These are phyloP conservation scores for Chesias legatella DNA, from an alignment of 2,888 invertebrate species.

Conservation along the genomic window DNA sequence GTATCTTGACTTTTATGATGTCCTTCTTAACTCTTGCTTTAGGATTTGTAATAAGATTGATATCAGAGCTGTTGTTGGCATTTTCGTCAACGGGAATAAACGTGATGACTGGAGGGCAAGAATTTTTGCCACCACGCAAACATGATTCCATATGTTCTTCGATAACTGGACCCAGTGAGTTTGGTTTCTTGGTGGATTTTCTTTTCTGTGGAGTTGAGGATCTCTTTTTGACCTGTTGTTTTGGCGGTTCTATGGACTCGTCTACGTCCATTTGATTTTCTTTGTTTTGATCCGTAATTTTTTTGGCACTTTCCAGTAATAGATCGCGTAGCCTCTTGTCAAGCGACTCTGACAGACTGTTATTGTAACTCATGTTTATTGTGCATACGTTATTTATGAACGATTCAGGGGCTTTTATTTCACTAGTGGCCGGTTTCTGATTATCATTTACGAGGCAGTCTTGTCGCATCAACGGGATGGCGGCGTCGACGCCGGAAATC, in stretches of 20 bases:
- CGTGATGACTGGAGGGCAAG: constrained; percentile 53
- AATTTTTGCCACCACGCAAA: constrained; percentile 44
- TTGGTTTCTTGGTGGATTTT: constrained; percentile 33
- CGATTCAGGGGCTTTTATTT: constrained; percentile 40
- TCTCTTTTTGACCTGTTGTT: constrained; percentile 40
- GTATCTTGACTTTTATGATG: constrained; percentile 68
- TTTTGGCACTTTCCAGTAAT: constrained; percentile 63
- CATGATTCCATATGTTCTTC: constrained; percentile 55
- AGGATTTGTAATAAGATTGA: constrained; percentile 20
- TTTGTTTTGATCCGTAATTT: constrained; percentile 29
- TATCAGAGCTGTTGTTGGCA: constrained; percentile 26
- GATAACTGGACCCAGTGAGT: constrained; percentile 42
- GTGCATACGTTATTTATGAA: constrained; percentile 44
- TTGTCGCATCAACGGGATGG: constrained; percentile 60
- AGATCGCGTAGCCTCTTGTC: constrained; percentile 52
- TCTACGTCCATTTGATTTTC: constrained; percentile 32
- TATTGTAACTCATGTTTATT: constrained; percentile 43
- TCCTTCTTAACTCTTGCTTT: constrained; percentile 51
- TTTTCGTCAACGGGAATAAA: constrained; percentile 26
- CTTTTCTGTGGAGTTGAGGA: constrained; percentile 57
- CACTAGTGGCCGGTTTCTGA: constrained; percentile 13
- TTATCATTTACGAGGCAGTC: constrained; percentile 38
- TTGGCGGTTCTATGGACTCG: constrained; percentile 18
- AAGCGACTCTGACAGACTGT: constrained; percentile 50
- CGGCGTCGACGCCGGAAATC: constrained; percentile 47